Base-by-base conservation (phyloP, 1,140 invertebrate genomes). In the Hormaphis cornu region DNA sequence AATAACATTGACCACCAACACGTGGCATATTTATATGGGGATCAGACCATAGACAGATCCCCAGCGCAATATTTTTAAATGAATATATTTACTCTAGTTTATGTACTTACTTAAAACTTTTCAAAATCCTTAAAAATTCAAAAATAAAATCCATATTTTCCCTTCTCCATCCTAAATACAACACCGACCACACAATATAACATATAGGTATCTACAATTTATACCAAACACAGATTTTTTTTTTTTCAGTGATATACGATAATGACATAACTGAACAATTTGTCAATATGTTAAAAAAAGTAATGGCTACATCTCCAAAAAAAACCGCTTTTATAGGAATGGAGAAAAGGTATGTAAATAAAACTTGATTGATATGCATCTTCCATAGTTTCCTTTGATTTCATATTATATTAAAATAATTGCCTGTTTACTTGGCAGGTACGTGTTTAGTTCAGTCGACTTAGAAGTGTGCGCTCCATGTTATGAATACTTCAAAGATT, bases 241-340 rank as follows among this genome's bases (percentile, higher is more conserved):
- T 73, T 73, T 71, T 83, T 85, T 56, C 76, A 91, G 89, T 94
- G 8, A 86, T 95, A 33, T 95, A 95, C 80, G 88, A 93, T 76
- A 87, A 91, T 72, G 83, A 85, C 70, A 82, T 94, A 24, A 95
- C 91, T 8, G 83, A 89, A 71, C 89, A 86, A 1, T 93, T 95
- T 75, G 82, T 94, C 2, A 78, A 81, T 12, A 89, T 89, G 1
- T 79, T 93, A 53, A 82, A 86, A 71, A 83, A 84, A 74, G 79
- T 94, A 9, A 78, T 94, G 37, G 78, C 79, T 28, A 79, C 80
- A 30, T 1, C 42, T 20, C 59, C 58, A 2, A 76, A 79, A 42
- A 87, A 88, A 78, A 82, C 78, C 8, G 78, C 89, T n/a, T 91
- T 87, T 72, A 80, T 95, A 26, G 87, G 89, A 4, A 75, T 95